Base-by-base conservation (phyloP, 2,888 invertebrate species). In the Cephus pygmeus region DNA sequence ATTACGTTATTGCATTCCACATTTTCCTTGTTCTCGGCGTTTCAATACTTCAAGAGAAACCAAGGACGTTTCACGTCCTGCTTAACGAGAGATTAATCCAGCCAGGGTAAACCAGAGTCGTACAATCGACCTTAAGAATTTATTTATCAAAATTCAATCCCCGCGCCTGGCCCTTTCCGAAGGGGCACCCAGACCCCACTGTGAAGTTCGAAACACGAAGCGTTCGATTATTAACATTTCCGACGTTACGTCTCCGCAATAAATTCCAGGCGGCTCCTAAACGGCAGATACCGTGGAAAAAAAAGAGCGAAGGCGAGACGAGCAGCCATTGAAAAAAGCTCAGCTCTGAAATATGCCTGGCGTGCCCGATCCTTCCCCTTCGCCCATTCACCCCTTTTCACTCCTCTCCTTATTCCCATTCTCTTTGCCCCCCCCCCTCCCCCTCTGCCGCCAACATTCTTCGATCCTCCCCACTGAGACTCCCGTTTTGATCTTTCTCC, bases 271-370 rank as follows among this genome's bases (percentile, higher is more conserved):
- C 56, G 23, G 23, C 6, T 56, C 9, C 23, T 56, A 56, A 69
- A 34, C n/a, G 71, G 71, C n/a, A 69, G 71, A 75, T 68, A 79
- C 73, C 75, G 76, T 76, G 73, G 69, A 77, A 77, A 78, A 69
- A 77, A 69, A 77, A 69, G 40, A 73, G 68, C 69, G 36, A 77
- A 76, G 69, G 76, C 75, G 69, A 77, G 71, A 79, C 76, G 73
- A 71, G 73, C 36, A 73, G 77, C 80, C 79, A 82, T 83, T 81
- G 82, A 83, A 81, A 82, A 83, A 80, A 81, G 79, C 77, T 78
- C 79, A 82, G 73, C 36, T 76, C 79, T 81, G 80, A 83, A 82
- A 80, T 80, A 81, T 81, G 82, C 80, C 75, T 40, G 73, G 77
- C 79, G 78, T 76, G 77, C 79, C 77, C 76, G 73, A 69, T 73